A percentile compares a stretch with the other conserved stretches of the same genome.
Conservation (phyloP, 2,888 invertebrate species). For the Drosophila subsilvestris region DNA sequence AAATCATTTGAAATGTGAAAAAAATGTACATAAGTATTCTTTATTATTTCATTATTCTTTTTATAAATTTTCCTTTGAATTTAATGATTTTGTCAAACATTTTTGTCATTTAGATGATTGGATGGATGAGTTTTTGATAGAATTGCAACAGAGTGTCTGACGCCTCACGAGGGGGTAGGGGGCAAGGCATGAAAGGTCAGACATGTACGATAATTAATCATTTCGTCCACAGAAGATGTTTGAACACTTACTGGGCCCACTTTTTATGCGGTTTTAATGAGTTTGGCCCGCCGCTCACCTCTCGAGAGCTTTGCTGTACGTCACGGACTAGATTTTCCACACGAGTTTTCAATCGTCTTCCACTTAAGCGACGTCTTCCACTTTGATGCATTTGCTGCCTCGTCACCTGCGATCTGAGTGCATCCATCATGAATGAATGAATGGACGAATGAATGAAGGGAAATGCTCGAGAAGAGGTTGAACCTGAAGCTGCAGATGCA, state of each 20-base stretch:
- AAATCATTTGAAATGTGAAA: constrained; percentile 19
- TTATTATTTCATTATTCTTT: constrained; percentile 44
- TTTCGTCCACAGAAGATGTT: constrained; percentile 36
- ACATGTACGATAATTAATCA: constrained; percentile 46
- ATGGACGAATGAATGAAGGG: constrained; percentile 21
- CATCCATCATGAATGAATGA: constrained; percentile 73
- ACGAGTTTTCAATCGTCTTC: constrained; percentile 45
- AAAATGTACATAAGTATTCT: constrained; percentile 32
- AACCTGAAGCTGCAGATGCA: not conserved
- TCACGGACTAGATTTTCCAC: constrained; percentile 39
- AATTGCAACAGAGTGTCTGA: constrained; percentile 19
- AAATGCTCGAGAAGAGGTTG: constrained; percentile 16
- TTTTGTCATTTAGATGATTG: constrained; percentile 62
- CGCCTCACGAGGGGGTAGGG: not conserved
- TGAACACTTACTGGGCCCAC: constrained; percentile 32
- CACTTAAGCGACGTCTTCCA: constrained; percentile 67
- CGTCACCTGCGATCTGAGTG: constrained; percentile 48
- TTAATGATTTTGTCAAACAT: constrained; percentile 71
- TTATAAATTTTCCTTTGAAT: constrained; percentile 41
- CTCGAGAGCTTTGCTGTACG: constrained; percentile 4
- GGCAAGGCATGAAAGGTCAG: not conserved
- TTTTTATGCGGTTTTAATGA: constrained; percentile 42
- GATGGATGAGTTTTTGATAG: constrained; percentile 54
- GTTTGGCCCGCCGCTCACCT: constrained; percentile 16
- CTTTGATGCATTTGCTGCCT: constrained; percentile 74